Conservation (phyloP, 2,797 vertebrate genomes). For the Lophotriccus pileatus region DNA sequence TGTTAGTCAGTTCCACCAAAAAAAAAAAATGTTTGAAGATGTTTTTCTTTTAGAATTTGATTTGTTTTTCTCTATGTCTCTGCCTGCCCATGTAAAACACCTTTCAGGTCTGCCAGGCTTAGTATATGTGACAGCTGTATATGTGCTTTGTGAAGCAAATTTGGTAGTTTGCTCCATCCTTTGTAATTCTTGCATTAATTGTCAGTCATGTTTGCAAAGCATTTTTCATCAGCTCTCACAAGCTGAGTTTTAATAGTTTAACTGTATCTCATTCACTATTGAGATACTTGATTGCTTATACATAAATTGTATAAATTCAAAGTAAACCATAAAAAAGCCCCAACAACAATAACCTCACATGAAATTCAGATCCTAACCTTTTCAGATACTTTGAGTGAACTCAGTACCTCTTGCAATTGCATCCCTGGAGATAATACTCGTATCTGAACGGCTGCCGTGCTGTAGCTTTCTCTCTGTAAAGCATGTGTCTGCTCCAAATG, state of each 20-base stretch:
- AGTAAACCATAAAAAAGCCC: accelerated
- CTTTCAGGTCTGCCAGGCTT: background rate
- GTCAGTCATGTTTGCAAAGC: background rate
- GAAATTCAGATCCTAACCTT: background rate
- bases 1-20: background rate
- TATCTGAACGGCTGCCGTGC: background rate
- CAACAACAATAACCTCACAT: background rate
- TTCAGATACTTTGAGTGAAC: background rate
- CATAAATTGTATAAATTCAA: background rate
- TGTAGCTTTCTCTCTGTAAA: background rate
- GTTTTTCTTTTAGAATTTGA: background rate
- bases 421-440: background rate
- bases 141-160: background rate
- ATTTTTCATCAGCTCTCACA: background rate
- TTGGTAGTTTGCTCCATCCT: background rate
- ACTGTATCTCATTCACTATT: background rate
- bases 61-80: background rate
- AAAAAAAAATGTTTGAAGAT: background rate
- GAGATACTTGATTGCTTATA: background rate
- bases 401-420: background rate
- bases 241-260: background rate
- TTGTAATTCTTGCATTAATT: background rate
- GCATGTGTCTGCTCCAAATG: background rate
- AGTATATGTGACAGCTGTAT: background rate
- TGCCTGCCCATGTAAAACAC: background rate